phyloP scores from a whole-genome alignment of 2,888 invertebrate species.

The Ophioninae sp. region DNA sequence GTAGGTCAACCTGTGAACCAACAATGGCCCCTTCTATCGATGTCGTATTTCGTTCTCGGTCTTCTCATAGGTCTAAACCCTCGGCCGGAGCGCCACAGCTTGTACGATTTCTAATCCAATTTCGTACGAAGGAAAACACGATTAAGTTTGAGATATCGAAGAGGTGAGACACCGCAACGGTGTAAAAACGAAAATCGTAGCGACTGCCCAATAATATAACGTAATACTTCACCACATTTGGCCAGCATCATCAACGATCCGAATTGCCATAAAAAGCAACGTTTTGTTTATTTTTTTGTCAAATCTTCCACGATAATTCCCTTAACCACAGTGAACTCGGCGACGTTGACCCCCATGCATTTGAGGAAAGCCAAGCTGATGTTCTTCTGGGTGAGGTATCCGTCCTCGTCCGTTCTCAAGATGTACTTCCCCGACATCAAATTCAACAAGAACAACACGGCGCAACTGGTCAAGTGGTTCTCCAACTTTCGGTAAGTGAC shows the following conservation, averaged over 20 bases:
- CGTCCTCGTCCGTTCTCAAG: constrained; percentile 99
- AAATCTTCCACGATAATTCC: constrained; percentile 81
- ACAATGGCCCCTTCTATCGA: constrained; percentile 66
- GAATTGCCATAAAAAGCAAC: background rate
- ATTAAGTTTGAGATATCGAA: constrained; percentile 76
- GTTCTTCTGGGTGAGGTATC: constrained; percentile 99
- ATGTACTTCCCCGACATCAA: constrained; percentile 99
- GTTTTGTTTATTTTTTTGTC: constrained; percentile 20
- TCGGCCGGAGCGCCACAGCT: constrained; percentile 74
- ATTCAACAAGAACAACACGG: constrained; percentile 99
- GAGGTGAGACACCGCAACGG: constrained; percentile 32
- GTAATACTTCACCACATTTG: constrained; percentile 35
- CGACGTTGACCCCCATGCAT: constrained; percentile 99
- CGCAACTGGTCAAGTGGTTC: constrained; percentile 99
- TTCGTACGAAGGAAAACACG: constrained; percentile 78
- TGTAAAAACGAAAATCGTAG: constrained; percentile 17
- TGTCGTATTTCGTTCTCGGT: constrained; percentile 41
- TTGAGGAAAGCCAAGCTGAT: constrained; percentile 99
- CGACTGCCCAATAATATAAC: background rate
- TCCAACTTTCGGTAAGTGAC: constrained; percentile 96
- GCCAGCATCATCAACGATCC: background rate
- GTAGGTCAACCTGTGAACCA: constrained; percentile 76
- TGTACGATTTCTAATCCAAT: constrained; percentile 81
- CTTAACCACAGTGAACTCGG: constrained; percentile 95
- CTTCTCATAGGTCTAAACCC: constrained; percentile 47